Conservation (phyloP, 2,888 invertebrate species). For the Ligdia adustata region DNA sequence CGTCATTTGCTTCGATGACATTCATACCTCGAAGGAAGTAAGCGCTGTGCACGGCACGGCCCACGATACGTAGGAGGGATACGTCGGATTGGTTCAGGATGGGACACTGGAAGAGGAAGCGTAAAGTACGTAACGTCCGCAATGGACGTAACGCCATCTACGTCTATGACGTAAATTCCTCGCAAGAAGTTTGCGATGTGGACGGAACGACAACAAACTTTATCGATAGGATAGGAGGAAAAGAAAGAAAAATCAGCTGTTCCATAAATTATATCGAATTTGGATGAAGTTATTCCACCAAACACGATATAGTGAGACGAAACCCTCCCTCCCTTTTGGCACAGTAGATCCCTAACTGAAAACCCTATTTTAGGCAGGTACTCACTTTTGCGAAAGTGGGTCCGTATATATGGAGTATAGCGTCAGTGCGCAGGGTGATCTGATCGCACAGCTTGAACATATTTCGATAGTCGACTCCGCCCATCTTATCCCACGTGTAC, state of each 20-base stretch:
- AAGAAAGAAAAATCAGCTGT: too few relatives aligned
- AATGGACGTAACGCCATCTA: too few relatives aligned
- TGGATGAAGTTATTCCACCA: too few relatives aligned
- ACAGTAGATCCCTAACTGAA: too few relatives aligned
- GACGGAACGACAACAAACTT: too few relatives aligned
- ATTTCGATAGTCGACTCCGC: slow-evolving; percentile 62
- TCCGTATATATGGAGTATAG: slow-evolving; percentile 68
- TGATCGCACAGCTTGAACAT: slow-evolving; percentile 69
- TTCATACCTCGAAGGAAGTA: slow-evolving; percentile 58
- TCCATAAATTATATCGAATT: too few relatives aligned
- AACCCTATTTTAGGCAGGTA: too few relatives aligned
- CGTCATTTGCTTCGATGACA: slow-evolving; percentile 56
- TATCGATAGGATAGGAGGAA: too few relatives aligned
- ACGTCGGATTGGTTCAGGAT: slow-evolving; percentile 58
- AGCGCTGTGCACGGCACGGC: slow-evolving; percentile 60
- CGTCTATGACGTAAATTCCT: too few relatives aligned
- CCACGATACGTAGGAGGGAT: slow-evolving; percentile 62
- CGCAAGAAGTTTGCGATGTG: too few relatives aligned
- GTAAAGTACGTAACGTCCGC: not conserved
- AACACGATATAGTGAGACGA: too few relatives aligned
- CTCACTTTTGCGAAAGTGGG: slow-evolving; percentile 64
- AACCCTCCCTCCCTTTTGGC: too few relatives aligned
- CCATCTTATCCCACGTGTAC: slow-evolving; percentile 68
- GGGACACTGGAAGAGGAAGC: slow-evolving; percentile 54
- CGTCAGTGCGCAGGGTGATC: slow-evolving; percentile 67